These are phyloP conservation scores for Drosophila maculinotata DNA, from an alignment of 2,888 invertebrate genomes.

Conservation along the genomic window DNA sequence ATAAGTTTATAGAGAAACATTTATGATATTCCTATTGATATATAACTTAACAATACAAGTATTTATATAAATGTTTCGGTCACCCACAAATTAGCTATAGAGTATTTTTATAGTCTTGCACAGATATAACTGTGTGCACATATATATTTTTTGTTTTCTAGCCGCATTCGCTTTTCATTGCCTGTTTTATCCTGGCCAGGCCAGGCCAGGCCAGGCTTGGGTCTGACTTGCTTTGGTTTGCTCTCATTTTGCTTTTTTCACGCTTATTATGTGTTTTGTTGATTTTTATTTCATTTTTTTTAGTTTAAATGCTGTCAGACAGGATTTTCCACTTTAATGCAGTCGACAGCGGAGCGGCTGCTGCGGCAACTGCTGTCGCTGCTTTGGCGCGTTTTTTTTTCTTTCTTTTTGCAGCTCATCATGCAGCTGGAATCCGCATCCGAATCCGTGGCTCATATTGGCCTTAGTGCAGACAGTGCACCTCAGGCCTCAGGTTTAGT, in stretches of 20 bases:
- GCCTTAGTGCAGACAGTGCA: constrained; percentile 26
- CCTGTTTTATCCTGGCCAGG: constrained; percentile 48
- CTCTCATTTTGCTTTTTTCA: constrained; percentile 72
- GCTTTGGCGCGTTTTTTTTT: constrained; percentile 54
- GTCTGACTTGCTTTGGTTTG: constrained; percentile 52
- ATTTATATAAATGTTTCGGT: too few relatives aligned
- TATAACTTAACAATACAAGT: too few relatives aligned
- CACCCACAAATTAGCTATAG: constrained; percentile 2
- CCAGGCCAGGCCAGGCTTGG: constrained; percentile 12
- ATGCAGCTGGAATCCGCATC: constrained; percentile 47
- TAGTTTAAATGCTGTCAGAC: constrained; percentile 79
- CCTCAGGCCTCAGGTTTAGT: constrained; percentile 8
- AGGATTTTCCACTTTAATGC: constrained; percentile 82
- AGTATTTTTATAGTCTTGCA: neutral
- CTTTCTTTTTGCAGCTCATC: constrained; percentile 55
- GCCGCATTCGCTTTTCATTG: constrained; percentile 66
- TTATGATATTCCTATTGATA: too few relatives aligned
- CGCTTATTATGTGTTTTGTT: constrained; percentile 69
- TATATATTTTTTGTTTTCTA: constrained; percentile 14
- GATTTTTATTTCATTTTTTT: constrained; percentile 51
- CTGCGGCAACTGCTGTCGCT: constrained; percentile 6
- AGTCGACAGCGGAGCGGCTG: constrained; percentile 40
- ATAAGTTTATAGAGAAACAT: too few relatives aligned
- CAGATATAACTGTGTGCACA: constrained; percentile 1
- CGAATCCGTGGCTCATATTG: constrained; percentile 35